Base-by-base conservation (phyloP, 2,888 invertebrate genomes). In the Rotaria socialis region DNA sequence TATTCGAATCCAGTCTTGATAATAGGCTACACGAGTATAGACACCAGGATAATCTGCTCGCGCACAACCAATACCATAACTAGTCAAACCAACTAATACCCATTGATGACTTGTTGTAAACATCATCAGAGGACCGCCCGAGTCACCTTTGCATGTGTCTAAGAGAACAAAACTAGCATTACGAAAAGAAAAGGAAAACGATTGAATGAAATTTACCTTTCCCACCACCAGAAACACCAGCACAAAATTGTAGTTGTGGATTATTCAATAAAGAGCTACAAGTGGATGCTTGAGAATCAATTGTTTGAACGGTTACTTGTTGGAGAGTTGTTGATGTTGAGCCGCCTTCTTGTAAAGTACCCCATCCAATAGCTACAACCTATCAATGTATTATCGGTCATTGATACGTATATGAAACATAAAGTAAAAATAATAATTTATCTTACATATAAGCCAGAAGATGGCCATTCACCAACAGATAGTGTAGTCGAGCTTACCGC, bases 61-160 rank as follows among this genome's bases (percentile, higher is more conserved):
- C 0, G 80, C 80, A 47, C 80, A 80, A 6, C 24, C 24, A 47
- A 41, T 11, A 10, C 80, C 80, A 47, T 14, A 19, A 14, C 47
- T 47, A 16, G 80, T 80, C 10, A 80, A 10, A 47, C 80, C 80
- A 19, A 80, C 80, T 47, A 80, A 80, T 10, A 47, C 22, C 80
- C 80, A 80, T 47, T 80, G 80, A 24, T 47, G 47, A 24, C 24
- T 80, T 0, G 35, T 5, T 7, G 43, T 10, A 47, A 47, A 80
- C 47, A 80, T 47, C 80, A 80, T 80, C 14, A 80, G 5, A n/a
- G 80, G 80, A 24, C 80, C 80, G 11, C 80, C 80, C 3, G 80
- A 80, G n/a, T 80, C 80, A n/a, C 80, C 80, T 47, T 80, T 47
- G 47, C 80, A 80, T 19, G 80, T n/a, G n/a, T 80, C 80, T 67